Evolutionary conservation across 2,888 invertebrate genomes (phyloP), one percentile per base, ranked within the genome.

Genomic region (Acheta domesticus): DNA sequence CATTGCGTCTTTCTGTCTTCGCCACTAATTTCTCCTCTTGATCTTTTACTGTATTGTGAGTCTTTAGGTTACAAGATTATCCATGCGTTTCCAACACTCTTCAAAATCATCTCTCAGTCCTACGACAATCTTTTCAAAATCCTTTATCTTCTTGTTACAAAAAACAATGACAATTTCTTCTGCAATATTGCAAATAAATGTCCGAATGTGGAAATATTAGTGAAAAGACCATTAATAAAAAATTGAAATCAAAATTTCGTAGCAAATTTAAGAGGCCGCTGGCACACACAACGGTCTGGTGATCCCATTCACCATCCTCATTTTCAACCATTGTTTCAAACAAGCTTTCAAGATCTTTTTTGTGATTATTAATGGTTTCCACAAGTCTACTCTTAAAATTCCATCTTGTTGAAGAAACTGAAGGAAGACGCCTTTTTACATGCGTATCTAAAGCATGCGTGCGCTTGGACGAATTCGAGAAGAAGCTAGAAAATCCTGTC

Each of bases 401-500:
- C 78, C 78, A 79, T 19, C 78, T 21, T 48, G 76, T 79, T 48
- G 78, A 75, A 4, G 78, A 50, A 75, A 23, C 48, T n/a, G 78
- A 16, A 14, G 80, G 78, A 21, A 80, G 76, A 16, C 73, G 11
- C 49, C 49, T 36, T 49, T n/a, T 36, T 49, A 19, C 80, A 73
- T 20, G 81, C 23, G 49, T 11, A 21, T 80, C 80, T 23, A 80
- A 77, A 48, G 77, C 80, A 36, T 80, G 11, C 11, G 74, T 73
- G 5, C 77, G 36, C 12, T 79, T 77, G 19, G 77, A 36, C n/a
- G 74, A 80, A 19, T 74, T 77, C 21, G 75, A 80, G 76, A 81
- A 78, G 20, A 80, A 81, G 14, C 23, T 48, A 19, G 79, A 12
- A 62, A 81, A 75, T 74, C 74, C 77, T 16, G 80, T 49, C n/a